Conservation (phyloP, 2,113 vertebrate species). For the human region GRCh38 chr7:116453001-116453500, state of each 20-base stretch:
- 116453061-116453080: background rate
- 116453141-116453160: background rate
- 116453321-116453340: background rate
- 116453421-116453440: background rate
- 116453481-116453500: background rate
- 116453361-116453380: background rate
- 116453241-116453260: background rate
- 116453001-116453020: background rate
- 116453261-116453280: background rate
- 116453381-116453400: background rate
- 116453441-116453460: background rate
- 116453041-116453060: background rate
- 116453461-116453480: background rate
- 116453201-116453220: background rate
- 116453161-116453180: background rate
- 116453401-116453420: background rate
- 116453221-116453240: background rate
- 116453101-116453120: background rate
- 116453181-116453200: background rate
- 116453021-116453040: background rate
- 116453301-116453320: background rate
- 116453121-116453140: background rate
- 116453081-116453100: background rate
- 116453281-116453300: background rate
- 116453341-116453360: background rate